phyloP scores from a whole-genome alignment of 2,113 vertebrate genomes.

The Oreochromis niloticus region DNA sequence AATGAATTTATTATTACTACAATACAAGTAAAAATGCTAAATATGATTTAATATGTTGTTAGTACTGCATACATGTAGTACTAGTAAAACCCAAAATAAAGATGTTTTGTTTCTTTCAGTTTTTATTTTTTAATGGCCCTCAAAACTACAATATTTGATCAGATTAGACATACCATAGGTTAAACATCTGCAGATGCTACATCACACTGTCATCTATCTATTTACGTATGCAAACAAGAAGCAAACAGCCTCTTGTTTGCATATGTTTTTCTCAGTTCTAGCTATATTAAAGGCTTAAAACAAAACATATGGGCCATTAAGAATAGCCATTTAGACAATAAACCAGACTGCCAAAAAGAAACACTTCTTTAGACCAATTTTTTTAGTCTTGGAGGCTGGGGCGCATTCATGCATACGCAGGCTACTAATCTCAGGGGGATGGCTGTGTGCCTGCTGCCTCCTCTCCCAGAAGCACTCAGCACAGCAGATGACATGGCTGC shows the following conservation, averaged over 20 bases:
- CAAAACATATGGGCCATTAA: neutral
- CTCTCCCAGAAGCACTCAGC: conserved; percentile 1
- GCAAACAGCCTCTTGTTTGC: neutral
- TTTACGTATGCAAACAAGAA: neutral
- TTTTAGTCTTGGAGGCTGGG: neutral
- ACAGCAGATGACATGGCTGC: conserved; percentile 36
- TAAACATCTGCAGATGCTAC: neutral
- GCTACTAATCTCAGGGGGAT: conserved; percentile 17
- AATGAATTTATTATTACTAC: neutral
- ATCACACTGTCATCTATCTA: neutral
- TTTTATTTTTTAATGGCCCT: neutral
- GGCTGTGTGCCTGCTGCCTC: conserved; percentile 34
- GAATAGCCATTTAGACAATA: neutral
- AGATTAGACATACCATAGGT: neutral
- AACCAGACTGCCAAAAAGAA: neutral
- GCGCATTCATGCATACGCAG: conserved; percentile 19
- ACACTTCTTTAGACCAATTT: neutral
- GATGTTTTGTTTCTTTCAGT: neutral
- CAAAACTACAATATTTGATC: neutral
- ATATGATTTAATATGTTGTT: neutral
- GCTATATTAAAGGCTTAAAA: neutral
- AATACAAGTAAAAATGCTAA: neutral
- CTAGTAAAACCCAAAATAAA: neutral
- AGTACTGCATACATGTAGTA: neutral
- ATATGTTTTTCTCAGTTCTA: neutral